A percentile compares a stretch with the other conserved stretches of the same genome.
phyloP scores from a whole-genome alignment of 2,888 invertebrate genomes.

The Elegia similella region DNA sequence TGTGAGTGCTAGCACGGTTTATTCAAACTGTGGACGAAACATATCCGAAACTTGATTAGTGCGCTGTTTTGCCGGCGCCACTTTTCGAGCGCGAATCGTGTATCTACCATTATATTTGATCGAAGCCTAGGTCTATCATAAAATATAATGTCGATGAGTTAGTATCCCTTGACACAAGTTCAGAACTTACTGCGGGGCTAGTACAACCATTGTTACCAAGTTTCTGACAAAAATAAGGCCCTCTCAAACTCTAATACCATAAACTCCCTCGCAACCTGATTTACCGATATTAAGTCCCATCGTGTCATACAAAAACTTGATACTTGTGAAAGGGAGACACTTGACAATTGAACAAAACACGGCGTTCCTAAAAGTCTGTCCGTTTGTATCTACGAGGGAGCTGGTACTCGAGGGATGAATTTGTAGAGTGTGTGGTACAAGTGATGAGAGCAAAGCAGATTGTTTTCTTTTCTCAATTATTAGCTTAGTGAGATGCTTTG shows the following conservation, averaged over 20 bases:
- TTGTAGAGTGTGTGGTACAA: constrained; percentile 18
- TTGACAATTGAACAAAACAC: constrained; percentile 23
- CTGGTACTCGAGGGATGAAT: constrained; percentile 32
- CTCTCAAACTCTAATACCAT: background rate
- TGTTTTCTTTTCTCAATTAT: background rate
- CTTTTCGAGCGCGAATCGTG: too few relatives aligned
- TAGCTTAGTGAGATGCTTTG: too few relatives aligned
- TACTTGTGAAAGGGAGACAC: constrained; percentile 20
- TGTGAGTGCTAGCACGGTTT: too few relatives aligned
- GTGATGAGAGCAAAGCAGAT: constrained; percentile 2
- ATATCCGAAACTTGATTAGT: too few relatives aligned
- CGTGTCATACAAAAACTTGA: constrained; percentile 8
- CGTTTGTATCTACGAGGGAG: constrained; percentile 33
- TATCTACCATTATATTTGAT: too few relatives aligned
- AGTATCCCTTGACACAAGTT: too few relatives aligned
- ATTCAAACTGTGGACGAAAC: too few relatives aligned
- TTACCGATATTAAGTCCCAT: constrained; percentile 12
- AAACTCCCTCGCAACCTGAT: constrained; percentile 4
- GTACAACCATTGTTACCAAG: background rate
- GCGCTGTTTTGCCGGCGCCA: too few relatives aligned
- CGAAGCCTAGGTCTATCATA: too few relatives aligned
- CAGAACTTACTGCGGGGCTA: too few relatives aligned
- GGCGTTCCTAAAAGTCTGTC: constrained; percentile 31
- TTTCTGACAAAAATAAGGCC: background rate
- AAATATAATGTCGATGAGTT: too few relatives aligned